Evolutionary conservation across 1,140 invertebrate genomes (phyloP), one percentile per base, ranked within the genome.

Genomic region (Brachionus rubens): DNA sequence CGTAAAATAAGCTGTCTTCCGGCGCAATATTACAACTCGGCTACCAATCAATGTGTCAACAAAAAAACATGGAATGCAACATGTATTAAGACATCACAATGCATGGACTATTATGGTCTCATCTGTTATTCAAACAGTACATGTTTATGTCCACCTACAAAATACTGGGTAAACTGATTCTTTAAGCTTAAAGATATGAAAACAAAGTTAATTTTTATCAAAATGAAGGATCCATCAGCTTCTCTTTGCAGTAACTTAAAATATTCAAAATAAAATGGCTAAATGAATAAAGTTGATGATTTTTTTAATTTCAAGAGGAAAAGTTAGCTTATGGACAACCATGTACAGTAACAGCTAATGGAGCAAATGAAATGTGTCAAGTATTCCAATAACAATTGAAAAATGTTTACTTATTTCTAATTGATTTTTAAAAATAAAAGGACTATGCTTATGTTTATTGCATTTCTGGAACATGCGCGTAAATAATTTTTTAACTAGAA

Each of bases 361-460:
- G 54, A 16, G n/a, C 30, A 33, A 33, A 33, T 19, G 54, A 59
- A 36, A 16, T 33, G 16, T 59, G 54, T 59, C 54, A 33, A 33
- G 54, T 59, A 59, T 33, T 16, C 12, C 6, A 52, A 3, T 28
- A 28, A 3, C 26, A 56, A 1, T 28, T n/a, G 3, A 14, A 36
- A 5, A 3, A 36, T 36, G 33, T 5, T 36, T 9, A 5, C 9
- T 36, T 9, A 36, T 36, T 36, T 9, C 3, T 3, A 28, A 12
- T 12, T 36, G 1, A 12, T 54, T 54, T 30, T 30, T 0, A 54
- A 54, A 28, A 28, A 54, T 54, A 28, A 54, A 59, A 59, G 54
- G 54, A 59, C 36, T 59, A 59, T 59, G 54, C 54, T 16, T 59
- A 33, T 59, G 1, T 59, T 36, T 59, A 36, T 59, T 59, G 54